Evolutionary conservation across 2,113 vertebrate species (phyloP), one percentile per base, ranked within the genome.

Genomic region (Thinocorus orbignyianus): DNA sequence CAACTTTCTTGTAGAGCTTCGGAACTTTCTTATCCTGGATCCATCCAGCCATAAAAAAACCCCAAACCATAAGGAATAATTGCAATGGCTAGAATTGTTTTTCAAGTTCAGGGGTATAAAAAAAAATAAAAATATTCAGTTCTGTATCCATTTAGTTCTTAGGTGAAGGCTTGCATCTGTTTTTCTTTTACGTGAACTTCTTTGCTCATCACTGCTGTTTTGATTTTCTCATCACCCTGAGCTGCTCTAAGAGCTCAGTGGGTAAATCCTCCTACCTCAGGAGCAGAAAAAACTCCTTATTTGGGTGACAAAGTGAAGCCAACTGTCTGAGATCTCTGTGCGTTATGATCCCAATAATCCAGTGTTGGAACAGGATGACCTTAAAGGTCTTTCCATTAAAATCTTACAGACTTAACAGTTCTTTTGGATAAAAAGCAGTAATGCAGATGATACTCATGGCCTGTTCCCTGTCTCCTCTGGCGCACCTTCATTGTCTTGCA

Each of bases 261-360:
- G 48, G 72, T 64, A 92, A 95, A 96, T 65, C 83, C 76, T 90
- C 42, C 86, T 78, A 33, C 55, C 22, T 37, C 88, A 44, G 72
- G 31, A 92, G 64, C 72, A 68, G 72, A 64, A 87, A 69, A 88
- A 74, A 7, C 42, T 76, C 85, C 93, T 92, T 77, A 69, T 91
- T 86, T 84, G 81, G 37, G 86, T 84, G 64, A 48, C 61, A 92
- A 93, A 89, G 69, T 44, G n/a, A 83, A 92, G 90, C 64, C 86
- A 72, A 90, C 55, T 13, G 10, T 41, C 69, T 57, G 57, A 94
- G 72, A 83, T 68, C 64, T 86, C 80, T 1, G 1, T 37, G 91
- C n/a, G 37, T 91, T 84, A 91, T 82, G 41, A 95, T 94, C 65
- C 82, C 4, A 35, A 13, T 82, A 95, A 95, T 79, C 77, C 70